A percentile compares a stretch with the other conserved stretches of the same genome.
These are phyloP conservation scores for Chiloscyllium punctatum DNA, from an alignment of 2,797 vertebrate species.

Conservation along the genomic window DNA sequence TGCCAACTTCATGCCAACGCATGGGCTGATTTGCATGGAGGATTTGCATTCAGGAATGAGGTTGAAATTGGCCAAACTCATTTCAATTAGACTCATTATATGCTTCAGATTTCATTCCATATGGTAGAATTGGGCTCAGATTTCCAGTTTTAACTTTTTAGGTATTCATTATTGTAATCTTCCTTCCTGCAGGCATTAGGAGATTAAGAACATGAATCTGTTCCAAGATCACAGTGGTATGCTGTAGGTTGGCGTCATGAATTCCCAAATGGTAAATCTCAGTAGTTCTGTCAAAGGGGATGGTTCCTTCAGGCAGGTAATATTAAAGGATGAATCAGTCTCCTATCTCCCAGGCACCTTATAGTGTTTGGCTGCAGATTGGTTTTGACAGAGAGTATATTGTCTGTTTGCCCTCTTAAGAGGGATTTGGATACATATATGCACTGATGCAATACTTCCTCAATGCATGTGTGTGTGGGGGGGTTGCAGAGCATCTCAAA, in stretches of 20 bases:
- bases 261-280: slow-evolving; percentile 22
- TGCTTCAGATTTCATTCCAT: slow-evolving; percentile 17
- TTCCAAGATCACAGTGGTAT: neutral
- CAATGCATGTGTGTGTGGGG: neutral
- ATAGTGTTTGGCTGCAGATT: slow-evolving; percentile 16
- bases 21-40: neutral
- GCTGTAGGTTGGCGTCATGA: neutral
- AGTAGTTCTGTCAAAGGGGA: slow-evolving; percentile 8
- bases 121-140: neutral
- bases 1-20: neutral
- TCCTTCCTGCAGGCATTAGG: slow-evolving; percentile 3
- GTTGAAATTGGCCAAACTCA: neutral
- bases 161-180: slow-evolving; percentile 31
- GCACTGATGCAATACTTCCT: neutral
- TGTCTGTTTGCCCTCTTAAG: slow-evolving; percentile 3
- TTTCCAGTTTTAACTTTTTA: slow-evolving; percentile 21
- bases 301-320: slow-evolving; percentile 23
- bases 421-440: neutral
- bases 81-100: slow-evolving; percentile 4
- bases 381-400: neutral
- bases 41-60: neutral
- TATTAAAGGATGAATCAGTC: slow-evolving; percentile 23
- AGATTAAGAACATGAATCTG: slow-evolving; percentile 29
- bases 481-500: neutral
- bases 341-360: slow-evolving; percentile 15